Conservation (phyloP, 1,140 invertebrate genomes). For the Tetraneura akinire region DNA sequence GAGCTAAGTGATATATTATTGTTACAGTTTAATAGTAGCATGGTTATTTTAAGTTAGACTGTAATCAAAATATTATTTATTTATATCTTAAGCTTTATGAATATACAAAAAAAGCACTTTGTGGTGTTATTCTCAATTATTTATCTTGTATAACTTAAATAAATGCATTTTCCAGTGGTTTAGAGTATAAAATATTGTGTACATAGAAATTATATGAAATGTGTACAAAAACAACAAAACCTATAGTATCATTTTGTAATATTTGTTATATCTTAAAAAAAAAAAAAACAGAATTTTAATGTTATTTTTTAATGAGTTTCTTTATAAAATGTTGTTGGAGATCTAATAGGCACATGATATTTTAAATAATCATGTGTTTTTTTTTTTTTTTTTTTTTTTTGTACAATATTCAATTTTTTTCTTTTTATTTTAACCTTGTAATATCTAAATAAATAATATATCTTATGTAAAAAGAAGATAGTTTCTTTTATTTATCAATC, state of each 20-base stretch:
- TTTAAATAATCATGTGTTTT: conserved; percentile 27
- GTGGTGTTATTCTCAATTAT: conserved; percentile 31
- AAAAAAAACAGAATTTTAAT: conserved; percentile 48
- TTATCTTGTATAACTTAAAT: conserved; percentile 42
- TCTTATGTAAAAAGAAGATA: conserved; percentile 31
- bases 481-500: conserved; percentile 31
- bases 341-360: conserved; percentile 20
- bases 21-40: conserved; percentile 43
- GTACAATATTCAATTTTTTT: conserved; percentile 46
- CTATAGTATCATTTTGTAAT: conserved; percentile 46
- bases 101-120: conserved; percentile 32
- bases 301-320: conserved; percentile 43
- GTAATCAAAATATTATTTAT: conserved; percentile 50
- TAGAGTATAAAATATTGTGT: conserved; percentile 47
- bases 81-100: conserved; percentile 43
- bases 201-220: conserved; percentile 47
- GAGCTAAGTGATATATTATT: conserved; percentile 22
- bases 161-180: conserved; percentile 36
- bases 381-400: too few species aligned
- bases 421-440: conserved; percentile 35
- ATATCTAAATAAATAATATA: conserved; percentile 45
- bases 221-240: conserved; percentile 43
- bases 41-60: conserved; percentile 45
- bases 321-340: conserved; percentile 43
- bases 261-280: conserved; percentile 47